Evolutionary conservation across 2,113 vertebrate species (phyloP).

Genomic region (Takifugu bimaculatus): DNA sequence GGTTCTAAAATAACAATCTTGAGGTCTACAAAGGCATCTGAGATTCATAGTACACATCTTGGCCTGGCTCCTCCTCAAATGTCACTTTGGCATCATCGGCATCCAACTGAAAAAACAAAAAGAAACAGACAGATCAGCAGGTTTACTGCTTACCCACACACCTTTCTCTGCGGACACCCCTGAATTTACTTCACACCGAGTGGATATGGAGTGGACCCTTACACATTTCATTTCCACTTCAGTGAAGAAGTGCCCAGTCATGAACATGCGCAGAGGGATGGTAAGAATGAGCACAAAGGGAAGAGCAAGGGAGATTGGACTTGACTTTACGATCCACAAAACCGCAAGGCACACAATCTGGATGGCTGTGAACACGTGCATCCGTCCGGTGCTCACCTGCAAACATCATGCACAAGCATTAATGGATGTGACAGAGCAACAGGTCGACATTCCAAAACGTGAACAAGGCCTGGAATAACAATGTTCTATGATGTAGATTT

Average conservation of each 20-base stretch:
- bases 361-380: slow-evolving; percentile 89
- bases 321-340: slow-evolving; percentile 87
- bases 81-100: slow-evolving; percentile 79
- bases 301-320: slow-evolving; percentile 78
- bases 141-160: neutral
- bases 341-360: slow-evolving; percentile 80
- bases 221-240: slow-evolving; percentile 88
- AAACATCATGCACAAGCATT: slow-evolving; percentile 14
- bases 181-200: neutral
- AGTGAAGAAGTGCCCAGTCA: slow-evolving; percentile 83
- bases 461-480: too few species aligned
- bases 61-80: slow-evolving; percentile 84
- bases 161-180: too few species aligned
- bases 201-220: slow-evolving; percentile 42
- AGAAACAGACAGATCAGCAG: neutral
- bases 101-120: slow-evolving; percentile 78
- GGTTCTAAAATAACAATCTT: slow-evolving; percentile 21
- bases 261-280: slow-evolving; percentile 83
- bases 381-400: slow-evolving; percentile 90
- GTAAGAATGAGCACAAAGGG: slow-evolving; percentile 95
- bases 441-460: too few species aligned
- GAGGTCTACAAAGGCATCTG: slow-evolving; percentile 81
- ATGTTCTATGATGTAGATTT: too few species aligned
- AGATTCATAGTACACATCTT: slow-evolving; percentile 86
- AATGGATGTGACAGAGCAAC: neutral